A percentile compares a stretch with the other conserved stretches of the same genome.
These are phyloP conservation scores for Periophthalmus modestus DNA, from an alignment of 2,113 vertebrate genomes.

Conservation along the genomic window DNA sequence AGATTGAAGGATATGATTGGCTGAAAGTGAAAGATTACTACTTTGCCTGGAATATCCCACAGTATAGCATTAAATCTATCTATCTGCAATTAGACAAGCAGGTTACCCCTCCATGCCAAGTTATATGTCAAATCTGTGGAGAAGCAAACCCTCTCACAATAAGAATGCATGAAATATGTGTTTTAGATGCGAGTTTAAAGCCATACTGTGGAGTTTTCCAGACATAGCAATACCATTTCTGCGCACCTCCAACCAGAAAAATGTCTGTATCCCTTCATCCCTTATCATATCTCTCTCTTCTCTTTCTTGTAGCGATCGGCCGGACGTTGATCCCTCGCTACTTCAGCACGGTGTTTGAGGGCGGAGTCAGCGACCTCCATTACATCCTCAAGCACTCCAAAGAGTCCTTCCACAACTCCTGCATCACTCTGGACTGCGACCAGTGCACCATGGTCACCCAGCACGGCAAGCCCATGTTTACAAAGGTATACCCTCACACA, in stretches of 20 bases:
- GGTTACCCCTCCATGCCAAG: no score
- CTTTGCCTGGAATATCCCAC: no score
- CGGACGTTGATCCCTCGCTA: constrained; percentile 98
- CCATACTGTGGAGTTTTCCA: no score
- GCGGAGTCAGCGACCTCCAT: constrained; percentile 96
- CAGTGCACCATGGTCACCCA: constrained; percentile 99
- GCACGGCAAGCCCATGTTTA: constrained; percentile 98
- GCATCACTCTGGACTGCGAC: constrained; percentile 98
- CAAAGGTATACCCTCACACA: constrained; percentile 84
- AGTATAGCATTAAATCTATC: no score
- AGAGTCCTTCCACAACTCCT: constrained; percentile 98
- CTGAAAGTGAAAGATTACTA: no score
- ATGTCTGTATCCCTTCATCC: not conserved
- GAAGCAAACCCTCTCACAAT: no score
- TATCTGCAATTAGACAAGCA: no score
- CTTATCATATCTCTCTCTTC: constrained; percentile 3
- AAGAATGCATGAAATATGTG: no score
- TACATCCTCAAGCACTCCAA: constrained; percentile 99
- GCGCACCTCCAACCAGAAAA: not conserved
- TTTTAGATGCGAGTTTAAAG: no score
- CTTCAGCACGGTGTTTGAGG: constrained; percentile 99
- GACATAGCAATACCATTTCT: not conserved
- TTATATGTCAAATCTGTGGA: no score
- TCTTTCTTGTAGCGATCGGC: constrained; percentile 86
- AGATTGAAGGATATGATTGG: no score